Conservation (phyloP, 2,888 invertebrate genomes). For the Drosophila percnosoma region DNA sequence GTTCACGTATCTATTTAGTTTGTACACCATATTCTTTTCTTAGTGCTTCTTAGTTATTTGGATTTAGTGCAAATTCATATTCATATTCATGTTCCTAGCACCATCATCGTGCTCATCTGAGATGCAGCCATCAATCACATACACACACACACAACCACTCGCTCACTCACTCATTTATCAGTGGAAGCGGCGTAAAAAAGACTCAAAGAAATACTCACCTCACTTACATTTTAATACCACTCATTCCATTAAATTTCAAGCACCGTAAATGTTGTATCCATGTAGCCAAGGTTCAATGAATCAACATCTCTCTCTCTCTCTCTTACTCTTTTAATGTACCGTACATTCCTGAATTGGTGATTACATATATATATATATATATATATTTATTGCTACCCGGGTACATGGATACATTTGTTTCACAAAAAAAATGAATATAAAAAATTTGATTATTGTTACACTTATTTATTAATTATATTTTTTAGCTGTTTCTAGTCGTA, state of each 20-base stretch:
- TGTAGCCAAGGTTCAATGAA: slow-evolving; percentile 33
- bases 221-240: slow-evolving; percentile 14
- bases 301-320: slow-evolving; percentile 11
- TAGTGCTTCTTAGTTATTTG: slow-evolving; percentile 55
- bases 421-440: slow-evolving; percentile 3
- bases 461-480: slow-evolving; percentile 28
- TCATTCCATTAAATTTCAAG: slow-evolving; percentile 12
- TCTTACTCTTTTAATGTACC: background rate
- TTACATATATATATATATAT: background rate
- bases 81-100: background rate
- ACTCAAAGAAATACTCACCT: slow-evolving; percentile 17
- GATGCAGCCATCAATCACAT: slow-evolving; percentile 20
- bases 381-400: slow-evolving; percentile 14
- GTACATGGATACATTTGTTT: slow-evolving; percentile 35
- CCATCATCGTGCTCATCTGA: slow-evolving; percentile 5
- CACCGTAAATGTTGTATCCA: slow-evolving; percentile 23
- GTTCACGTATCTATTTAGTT: slow-evolving; percentile 38
- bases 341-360: background rate
- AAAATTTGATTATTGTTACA: slow-evolving; percentile 4
- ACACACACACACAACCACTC: slow-evolving; percentile 6
- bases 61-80: slow-evolving; percentile 19
- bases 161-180: slow-evolving; percentile 20
- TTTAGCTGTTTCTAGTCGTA: slow-evolving; percentile 65
- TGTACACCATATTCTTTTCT: slow-evolving; percentile 30
- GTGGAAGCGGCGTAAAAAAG: slow-evolving; percentile 25